A percentile compares a stretch with the other conserved stretches of the same genome.
These are phyloP conservation scores for Mylabris phalerata DNA, from an alignment of 1,140 invertebrate species.

Conservation along the genomic window DNA sequence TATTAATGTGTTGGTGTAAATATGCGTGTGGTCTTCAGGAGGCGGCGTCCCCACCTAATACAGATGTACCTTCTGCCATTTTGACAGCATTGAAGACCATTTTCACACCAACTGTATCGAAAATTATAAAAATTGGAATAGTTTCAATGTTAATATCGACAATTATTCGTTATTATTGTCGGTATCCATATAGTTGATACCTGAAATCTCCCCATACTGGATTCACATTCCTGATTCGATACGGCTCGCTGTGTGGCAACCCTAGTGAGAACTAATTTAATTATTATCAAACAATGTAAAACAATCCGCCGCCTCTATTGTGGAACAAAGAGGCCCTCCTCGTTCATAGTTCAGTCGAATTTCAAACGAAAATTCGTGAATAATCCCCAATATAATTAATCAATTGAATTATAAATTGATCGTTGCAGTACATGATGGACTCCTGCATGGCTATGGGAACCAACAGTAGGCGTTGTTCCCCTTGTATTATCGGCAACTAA, in stretches of 20 bases:
- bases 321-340: too few relatives aligned
- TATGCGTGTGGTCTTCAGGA: conserved; percentile 33
- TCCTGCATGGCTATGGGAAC: conserved; percentile 4
- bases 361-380: too few relatives aligned
- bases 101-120: conserved; percentile 20
- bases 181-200: conserved; percentile 22
- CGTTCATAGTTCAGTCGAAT: too few relatives aligned
- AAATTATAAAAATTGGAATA: not conserved
- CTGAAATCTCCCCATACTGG: conserved; percentile 6
- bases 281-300: conserved; percentile 28
- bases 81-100: conserved; percentile 1
- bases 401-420: too few relatives aligned
- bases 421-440: too few relatives aligned
- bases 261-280: conserved; percentile 27
- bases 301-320: conserved; percentile 14
- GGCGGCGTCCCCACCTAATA: conserved; percentile 30
- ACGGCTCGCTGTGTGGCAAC: conserved; percentile 36
- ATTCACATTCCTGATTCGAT: conserved; percentile 32
- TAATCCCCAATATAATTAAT: too few relatives aligned
- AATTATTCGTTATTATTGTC: conserved; percentile 22
- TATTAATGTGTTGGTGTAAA: conserved; percentile 39
- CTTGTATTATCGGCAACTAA: too few relatives aligned
- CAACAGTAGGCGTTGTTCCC: conserved; percentile 6
- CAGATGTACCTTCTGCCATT: conserved; percentile 23
- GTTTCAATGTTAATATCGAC: conserved; percentile 19